Conservation (phyloP, 2,888 invertebrate genomes). For the Anthoptus insignis region DNA sequence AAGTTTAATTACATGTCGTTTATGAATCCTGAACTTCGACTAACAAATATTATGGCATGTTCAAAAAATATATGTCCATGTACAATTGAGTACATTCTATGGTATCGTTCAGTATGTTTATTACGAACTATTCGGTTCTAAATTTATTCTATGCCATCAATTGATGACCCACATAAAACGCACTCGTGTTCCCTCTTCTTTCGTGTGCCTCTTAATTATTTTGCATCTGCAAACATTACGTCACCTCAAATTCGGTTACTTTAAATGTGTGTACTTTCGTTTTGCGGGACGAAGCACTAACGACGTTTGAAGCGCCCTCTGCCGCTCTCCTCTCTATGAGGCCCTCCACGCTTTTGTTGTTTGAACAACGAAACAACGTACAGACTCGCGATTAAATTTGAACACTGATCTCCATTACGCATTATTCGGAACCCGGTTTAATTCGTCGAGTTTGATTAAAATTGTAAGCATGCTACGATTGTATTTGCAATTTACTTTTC, state of each 20-base stretch:
- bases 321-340: conserved; percentile 68
- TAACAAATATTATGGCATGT: too few relatives aligned
- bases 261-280: conserved; percentile 83
- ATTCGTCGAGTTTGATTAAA: conserved; percentile 48
- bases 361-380: conserved; percentile 76
- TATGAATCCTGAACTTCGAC: too few relatives aligned
- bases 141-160: too few relatives aligned
- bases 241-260: conserved; percentile 78
- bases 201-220: conserved; percentile 5
- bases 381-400: conserved; percentile 68
- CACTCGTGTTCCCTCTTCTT: too few relatives aligned
- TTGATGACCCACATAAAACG: too few relatives aligned
- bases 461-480: conserved; percentile 46
- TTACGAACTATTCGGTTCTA: too few relatives aligned
- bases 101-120: too few relatives aligned
- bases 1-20: too few relatives aligned
- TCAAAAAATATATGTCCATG: too few relatives aligned
- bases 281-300: conserved; percentile 66
- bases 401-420: conserved; percentile 53
- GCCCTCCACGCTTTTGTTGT: conserved; percentile 72
- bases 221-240: conserved; percentile 50
- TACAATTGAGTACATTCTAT: too few relatives aligned
- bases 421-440: conserved; percentile 51
- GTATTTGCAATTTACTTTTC: conserved; percentile 9
- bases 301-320: conserved; percentile 73